Conservation (phyloP, 1,140 invertebrate species). For the Eumaeus atala region DNA sequence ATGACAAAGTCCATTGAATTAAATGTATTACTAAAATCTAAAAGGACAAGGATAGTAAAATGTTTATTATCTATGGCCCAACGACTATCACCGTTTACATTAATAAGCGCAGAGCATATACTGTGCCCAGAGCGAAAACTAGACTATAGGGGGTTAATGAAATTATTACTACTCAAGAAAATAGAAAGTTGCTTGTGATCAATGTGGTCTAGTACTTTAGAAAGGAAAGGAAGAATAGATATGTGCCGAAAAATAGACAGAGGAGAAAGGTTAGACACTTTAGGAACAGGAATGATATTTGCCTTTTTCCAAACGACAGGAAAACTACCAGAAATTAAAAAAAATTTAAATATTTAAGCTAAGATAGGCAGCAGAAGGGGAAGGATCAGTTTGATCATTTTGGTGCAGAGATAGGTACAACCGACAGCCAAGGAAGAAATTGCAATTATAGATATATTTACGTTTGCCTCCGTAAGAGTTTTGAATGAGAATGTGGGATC, state of each 20-base stretch:
- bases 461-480: constrained; percentile 8
- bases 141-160: no score
- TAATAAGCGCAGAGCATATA: no score
- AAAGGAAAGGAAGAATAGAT: constrained; percentile 3
- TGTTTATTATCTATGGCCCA: not conserved
- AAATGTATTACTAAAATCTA: no score
- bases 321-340: no score
- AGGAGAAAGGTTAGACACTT: constrained; percentile 6
- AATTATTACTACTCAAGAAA: no score
- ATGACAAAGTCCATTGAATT: constrained; percentile 9
- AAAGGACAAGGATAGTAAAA: constrained; percentile 1
- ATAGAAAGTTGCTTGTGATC: no score
- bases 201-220: constrained; percentile 13
- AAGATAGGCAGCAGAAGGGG: constrained; percentile 9
- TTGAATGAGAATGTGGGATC: not conserved
- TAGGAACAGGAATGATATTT: constrained; percentile 12
- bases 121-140: no score
- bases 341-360: constrained; percentile 16
- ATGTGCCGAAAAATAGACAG: constrained; percentile 12
- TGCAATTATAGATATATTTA: constrained; percentile 9
- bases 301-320: constrained; percentile 4
- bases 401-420: not conserved
- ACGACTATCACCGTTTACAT: not conserved
- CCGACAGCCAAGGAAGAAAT: no score
- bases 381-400: constrained; percentile 16